phyloP scores from a whole-genome alignment of 2,113 vertebrate genomes.

The Camelus dromedarius region DNA sequence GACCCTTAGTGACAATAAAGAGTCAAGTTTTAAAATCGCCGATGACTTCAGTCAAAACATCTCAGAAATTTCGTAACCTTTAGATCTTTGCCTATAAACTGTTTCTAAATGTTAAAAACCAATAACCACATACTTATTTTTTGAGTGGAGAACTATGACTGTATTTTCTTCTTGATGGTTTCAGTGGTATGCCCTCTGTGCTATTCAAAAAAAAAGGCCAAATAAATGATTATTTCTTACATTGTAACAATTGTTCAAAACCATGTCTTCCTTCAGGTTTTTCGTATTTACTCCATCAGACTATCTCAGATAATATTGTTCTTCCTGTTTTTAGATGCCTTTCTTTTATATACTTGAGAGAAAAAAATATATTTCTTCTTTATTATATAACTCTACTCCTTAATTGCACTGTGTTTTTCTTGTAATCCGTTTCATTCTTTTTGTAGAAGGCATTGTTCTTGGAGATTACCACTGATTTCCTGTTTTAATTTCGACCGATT shows the following conservation, averaged over 20 bases:
- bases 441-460: background rate
- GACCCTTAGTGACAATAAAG: background rate
- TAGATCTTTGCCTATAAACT: background rate
- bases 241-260: background rate
- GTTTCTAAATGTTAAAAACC: constrained; percentile 48
- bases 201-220: background rate
- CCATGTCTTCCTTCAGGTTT: background rate
- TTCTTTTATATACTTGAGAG: constrained; percentile 11
- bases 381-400: background rate
- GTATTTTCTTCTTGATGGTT: background rate
- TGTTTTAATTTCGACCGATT: constrained; percentile 37
- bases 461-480: background rate
- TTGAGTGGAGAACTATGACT: background rate
- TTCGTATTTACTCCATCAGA: background rate
- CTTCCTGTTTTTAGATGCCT: constrained; percentile 7
- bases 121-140: background rate
- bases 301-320: constrained; percentile 1
- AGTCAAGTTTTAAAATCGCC: background rate
- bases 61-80: constrained; percentile 32
- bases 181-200: background rate
- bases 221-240: background rate
- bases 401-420: background rate
- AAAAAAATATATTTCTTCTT: constrained; percentile 1
- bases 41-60: constrained; percentile 3
- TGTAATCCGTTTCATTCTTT: background rate